A percentile compares a stretch with the other conserved stretches of the same genome.
Evolutionary conservation across 2,113 vertebrate genomes (phyloP).

Genomic region (Vidua macroura): DNA sequence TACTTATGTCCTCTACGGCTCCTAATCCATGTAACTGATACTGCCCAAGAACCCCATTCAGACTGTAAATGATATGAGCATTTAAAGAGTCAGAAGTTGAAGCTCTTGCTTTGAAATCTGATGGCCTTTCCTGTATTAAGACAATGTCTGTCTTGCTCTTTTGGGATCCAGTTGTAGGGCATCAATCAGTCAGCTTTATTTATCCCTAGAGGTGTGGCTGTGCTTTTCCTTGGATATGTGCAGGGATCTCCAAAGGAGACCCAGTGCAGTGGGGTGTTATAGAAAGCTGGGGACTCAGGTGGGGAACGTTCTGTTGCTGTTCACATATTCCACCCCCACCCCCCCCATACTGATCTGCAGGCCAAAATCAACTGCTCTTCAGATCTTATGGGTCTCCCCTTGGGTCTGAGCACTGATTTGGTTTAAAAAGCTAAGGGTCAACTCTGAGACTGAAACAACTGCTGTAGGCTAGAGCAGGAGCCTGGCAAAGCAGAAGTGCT

Average conservation of each 20-base stretch:
- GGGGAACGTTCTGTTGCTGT: background rate
- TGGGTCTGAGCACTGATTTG: background rate
- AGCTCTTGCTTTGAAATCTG: conserved; percentile 11
- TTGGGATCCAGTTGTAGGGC: background rate
- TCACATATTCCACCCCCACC: background rate
- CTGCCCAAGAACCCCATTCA: conserved; percentile 24
- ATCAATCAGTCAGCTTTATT: background rate
- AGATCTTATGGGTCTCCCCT: background rate
- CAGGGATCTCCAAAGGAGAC: background rate
- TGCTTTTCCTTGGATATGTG: background rate
- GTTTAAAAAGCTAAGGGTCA: background rate
- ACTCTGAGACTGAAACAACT: background rate
- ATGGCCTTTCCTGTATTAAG: background rate
- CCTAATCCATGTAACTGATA: conserved; percentile 39
- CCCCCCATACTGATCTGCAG: background rate
- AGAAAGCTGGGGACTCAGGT: background rate
- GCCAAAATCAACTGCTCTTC: background rate
- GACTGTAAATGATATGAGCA: conserved; percentile 31
- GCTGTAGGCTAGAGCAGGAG: background rate
- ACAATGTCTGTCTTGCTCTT: background rate
- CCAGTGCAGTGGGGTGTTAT: background rate
- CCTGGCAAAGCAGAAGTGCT: background rate
- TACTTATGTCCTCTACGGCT: conserved; percentile 34
- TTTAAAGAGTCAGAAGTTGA: conserved; percentile 17
- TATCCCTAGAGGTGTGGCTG: background rate